Conservation (phyloP, 1,140 invertebrate genomes). For the Daktulosphaira vitifoliae region DNA sequence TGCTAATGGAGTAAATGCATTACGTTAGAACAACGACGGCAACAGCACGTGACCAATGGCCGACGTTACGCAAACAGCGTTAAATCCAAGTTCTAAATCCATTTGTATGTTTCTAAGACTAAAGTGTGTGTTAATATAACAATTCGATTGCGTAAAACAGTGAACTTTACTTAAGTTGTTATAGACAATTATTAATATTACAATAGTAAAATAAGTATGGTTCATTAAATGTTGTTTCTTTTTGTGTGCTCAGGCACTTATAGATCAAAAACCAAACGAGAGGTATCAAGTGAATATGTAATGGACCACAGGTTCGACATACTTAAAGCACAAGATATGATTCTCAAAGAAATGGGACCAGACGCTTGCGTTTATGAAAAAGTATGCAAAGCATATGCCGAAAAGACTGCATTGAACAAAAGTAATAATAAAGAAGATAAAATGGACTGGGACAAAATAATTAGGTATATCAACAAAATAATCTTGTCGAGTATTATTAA, state of each 20-base stretch:
- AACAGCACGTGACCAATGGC: background rate
- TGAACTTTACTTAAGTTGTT: no score
- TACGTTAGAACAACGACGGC: no score
- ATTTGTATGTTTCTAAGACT: no score
- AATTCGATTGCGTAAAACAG: no score
- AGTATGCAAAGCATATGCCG: slow-evolving; percentile 58
- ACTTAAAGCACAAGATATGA: slow-evolving; percentile 58
- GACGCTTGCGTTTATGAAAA: slow-evolving; percentile 61
- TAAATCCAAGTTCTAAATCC: no score
- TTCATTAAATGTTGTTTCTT: no score
- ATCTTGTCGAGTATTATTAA: background rate
- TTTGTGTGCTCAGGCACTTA: slow-evolving; percentile 52
- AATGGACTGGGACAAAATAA: slow-evolving; percentile 36
- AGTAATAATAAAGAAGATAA: background rate
- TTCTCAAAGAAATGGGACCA: slow-evolving; percentile 57
- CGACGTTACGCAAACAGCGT: background rate
- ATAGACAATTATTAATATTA: no score
- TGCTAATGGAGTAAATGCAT: no score
- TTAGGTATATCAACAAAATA: slow-evolving; percentile 20
- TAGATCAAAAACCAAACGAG: slow-evolving; percentile 45
- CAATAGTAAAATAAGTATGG: no score
- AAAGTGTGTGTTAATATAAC: no score
- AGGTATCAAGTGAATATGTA: slow-evolving; percentile 43
- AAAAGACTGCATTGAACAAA: slow-evolving; percentile 23
- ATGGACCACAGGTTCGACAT: slow-evolving; percentile 48